Base-by-base conservation (phyloP, 37 sponge, comb jelly and placozoan genomes). In the Aplysina aerophoba region DNA sequence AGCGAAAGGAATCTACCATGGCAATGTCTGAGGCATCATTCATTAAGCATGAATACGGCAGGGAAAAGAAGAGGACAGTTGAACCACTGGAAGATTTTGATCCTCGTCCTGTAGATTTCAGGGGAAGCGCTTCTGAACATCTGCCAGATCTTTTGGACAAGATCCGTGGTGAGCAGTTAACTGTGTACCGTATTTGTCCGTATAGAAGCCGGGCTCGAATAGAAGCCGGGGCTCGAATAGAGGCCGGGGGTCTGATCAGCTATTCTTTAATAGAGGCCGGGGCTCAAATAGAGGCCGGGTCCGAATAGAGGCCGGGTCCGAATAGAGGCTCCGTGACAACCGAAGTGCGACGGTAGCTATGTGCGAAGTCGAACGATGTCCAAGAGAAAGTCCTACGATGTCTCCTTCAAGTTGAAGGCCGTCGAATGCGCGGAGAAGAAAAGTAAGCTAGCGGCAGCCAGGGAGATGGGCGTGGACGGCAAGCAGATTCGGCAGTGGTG, bases 101-200 rank as follows among this genome's bases (percentile, higher is more conserved):
- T 57, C 91, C 91, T 80, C 66, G 87, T 44, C 91, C 87, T 59
- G 50, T 25, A 5, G 59, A 84, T 62, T 84, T 84, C 44, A 81
- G 81, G 58, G 85, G 81, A n/a, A 56, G 59, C 35, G 82, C 78
- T 30, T 6, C 25, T 28, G 41, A 50, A 58, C 44, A 62, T 12
- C 50, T 89, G 4, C 81, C 81, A 39, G 60, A 34, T 11, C 74
- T 89, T 80, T 82, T 89, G 62, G 73, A 89, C 3, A 80, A 80
- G 35, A 30, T 89, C 15, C 15, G 59, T 21, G 85, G 89, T 4
- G 50, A 84, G 55, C 59, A 84, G n/a, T 60, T 89, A 16, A n/a
- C n/a, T n/a, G n/a, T n/a, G n/a, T n/a, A n/a, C n/a, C n/a, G n/a
- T n/a, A n/a, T n/a, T n/a, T n/a, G n/a, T n/a, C n/a, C n/a, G n/a